Conservation (phyloP, 2,113 vertebrate species). For the Pipra filicauda region DNA sequence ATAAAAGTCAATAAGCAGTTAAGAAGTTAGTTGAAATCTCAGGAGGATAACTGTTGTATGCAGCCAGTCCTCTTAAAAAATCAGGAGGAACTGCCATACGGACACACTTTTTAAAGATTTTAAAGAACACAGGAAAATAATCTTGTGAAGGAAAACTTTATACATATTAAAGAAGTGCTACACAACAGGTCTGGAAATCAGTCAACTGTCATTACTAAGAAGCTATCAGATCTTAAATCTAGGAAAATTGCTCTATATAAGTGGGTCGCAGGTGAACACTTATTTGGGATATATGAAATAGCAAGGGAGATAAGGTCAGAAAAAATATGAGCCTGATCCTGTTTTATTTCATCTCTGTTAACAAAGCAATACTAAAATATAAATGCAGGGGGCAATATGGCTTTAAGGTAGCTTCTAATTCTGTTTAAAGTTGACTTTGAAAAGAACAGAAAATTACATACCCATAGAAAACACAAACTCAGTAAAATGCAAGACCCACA, state of each 20-base stretch:
- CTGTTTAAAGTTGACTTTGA: background rate
- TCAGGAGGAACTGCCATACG: background rate
- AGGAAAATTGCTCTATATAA: background rate
- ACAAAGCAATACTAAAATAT: conserved; percentile 25
- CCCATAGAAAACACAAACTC: background rate
- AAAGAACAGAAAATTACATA: background rate
- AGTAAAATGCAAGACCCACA: background rate
- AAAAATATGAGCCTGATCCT: background rate
- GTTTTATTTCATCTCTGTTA: background rate
- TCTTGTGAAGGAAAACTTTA: background rate
- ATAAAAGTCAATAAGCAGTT: background rate
- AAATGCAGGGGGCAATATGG: conserved; percentile 53
- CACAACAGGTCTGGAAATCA: background rate
- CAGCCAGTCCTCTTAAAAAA: background rate
- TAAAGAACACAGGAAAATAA: background rate
- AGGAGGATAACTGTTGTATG: background rate
- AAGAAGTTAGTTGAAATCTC: background rate
- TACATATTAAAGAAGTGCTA: background rate
- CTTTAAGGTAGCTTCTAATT: conserved; percentile 13
- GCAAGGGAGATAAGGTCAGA: background rate
- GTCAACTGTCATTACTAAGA: background rate
- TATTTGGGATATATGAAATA: background rate
- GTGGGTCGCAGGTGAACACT: background rate
- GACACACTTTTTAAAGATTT: background rate
- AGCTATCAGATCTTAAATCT: background rate